These are phyloP conservation scores for Chloropsis cyanopogon DNA, from an alignment of 2,113 vertebrate species.

Conservation along the genomic window DNA sequence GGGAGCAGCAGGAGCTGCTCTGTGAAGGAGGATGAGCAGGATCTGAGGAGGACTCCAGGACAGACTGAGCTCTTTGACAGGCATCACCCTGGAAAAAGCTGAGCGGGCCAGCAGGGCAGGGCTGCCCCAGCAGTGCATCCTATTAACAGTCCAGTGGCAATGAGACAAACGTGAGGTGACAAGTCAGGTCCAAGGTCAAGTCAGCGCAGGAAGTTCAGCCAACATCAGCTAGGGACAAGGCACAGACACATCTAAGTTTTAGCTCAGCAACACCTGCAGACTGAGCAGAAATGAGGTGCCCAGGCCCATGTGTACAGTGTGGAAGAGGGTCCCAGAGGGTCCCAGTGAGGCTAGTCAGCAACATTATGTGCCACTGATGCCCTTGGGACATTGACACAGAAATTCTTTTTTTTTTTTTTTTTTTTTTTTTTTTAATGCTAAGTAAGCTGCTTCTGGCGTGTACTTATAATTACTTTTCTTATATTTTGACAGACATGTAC, in stretches of 20 bases:
- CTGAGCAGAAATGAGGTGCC: background rate
- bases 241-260: background rate
- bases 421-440: background rate
- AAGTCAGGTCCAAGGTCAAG: background rate
- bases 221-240: background rate
- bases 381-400: background rate
- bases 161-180: rapidly evolving
- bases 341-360: background rate
- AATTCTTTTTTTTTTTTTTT: background rate
- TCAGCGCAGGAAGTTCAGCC: background rate
- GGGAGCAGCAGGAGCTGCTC: background rate
- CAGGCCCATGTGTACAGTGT: no score
- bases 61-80: rapidly evolving
- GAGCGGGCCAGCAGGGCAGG: background rate
- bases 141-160: background rate
- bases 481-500: background rate
- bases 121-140: background rate
- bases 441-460: background rate
- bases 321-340: background rate
- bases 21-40: rapidly evolving
- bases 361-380: rapidly evolving
- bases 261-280: background rate
- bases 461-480: background rate
- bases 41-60: background rate
- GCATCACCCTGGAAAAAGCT: background rate